A percentile compares a stretch with the other conserved stretches of the same genome.
Evolutionary conservation across 2,797 vertebrate genomes (phyloP).

Genomic region (Ataeniobius toweri): DNA sequence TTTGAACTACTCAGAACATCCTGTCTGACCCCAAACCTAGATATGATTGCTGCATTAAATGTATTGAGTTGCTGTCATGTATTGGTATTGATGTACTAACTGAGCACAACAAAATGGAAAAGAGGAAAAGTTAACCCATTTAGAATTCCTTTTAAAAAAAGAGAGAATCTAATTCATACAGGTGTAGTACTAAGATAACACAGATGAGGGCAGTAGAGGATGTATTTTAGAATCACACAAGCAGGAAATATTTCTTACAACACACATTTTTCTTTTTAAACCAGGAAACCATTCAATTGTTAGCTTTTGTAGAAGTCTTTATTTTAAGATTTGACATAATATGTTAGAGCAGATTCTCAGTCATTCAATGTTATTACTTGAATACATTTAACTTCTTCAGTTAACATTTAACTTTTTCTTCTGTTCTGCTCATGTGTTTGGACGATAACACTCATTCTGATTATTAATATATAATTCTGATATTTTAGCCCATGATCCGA

Average conservation of each 20-base stretch:
- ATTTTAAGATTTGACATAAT: neutral
- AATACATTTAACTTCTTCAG: neutral
- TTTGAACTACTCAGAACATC: no score
- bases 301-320: slow-evolving; percentile 25
- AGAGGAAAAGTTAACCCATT: no score
- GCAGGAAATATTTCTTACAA: slow-evolving; percentile 1
- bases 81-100: neutral
- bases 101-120: no score
- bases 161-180: neutral
- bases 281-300: slow-evolving; percentile 26
- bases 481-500: neutral
- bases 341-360: neutral
- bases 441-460: no score
- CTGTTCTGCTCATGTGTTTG: no score
- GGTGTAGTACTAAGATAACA: slow-evolving; percentile 32
- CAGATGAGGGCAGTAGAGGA: slow-evolving; percentile 56
- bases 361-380: neutral
- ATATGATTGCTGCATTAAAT: neutral
- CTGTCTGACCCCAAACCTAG: no score
- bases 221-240: neutral
- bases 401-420: neutral
- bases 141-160: no score
- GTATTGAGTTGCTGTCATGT: neutral
- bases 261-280: slow-evolving; percentile 19
- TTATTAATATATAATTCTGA: neutral